These are phyloP conservation scores for Erithacus rubecula DNA, from an alignment of 2,797 vertebrate genomes.

Conservation along the genomic window DNA sequence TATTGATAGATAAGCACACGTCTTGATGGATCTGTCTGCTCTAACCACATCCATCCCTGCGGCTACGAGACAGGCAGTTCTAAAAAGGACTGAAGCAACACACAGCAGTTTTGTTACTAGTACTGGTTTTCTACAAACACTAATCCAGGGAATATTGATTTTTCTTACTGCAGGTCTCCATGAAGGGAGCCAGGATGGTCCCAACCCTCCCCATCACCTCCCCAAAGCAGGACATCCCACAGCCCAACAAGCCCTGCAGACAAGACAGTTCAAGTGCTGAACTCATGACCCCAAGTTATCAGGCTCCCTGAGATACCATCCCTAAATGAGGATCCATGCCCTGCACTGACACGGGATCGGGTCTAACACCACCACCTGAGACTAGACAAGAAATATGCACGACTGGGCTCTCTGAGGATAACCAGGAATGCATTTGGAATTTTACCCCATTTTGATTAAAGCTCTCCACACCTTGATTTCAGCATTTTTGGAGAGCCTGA, in stretches of 20 bases:
- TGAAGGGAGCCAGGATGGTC: neutral
- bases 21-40: neutral
- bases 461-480: neutral
- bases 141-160: neutral
- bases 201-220: neutral
- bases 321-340: fast-evolving
- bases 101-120: neutral
- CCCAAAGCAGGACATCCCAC: neutral
- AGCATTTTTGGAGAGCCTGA: neutral
- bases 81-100: neutral
- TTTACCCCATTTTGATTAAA: neutral
- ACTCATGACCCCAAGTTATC: fast-evolving
- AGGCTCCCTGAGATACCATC: fast-evolving
- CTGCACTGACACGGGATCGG: fast-evolving
- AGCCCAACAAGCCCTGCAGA: neutral
- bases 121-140: neutral
- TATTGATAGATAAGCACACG: conserved; percentile 7
- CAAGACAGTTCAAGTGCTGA: neutral
- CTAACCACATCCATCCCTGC: conserved; percentile 9
- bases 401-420: neutral
- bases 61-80: neutral
- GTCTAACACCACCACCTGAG: neutral
- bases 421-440: neutral
- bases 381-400: neutral
- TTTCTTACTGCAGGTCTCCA: neutral